Conservation (phyloP, 2,888 invertebrate genomes). For the Epistrophella euchroma region DNA sequence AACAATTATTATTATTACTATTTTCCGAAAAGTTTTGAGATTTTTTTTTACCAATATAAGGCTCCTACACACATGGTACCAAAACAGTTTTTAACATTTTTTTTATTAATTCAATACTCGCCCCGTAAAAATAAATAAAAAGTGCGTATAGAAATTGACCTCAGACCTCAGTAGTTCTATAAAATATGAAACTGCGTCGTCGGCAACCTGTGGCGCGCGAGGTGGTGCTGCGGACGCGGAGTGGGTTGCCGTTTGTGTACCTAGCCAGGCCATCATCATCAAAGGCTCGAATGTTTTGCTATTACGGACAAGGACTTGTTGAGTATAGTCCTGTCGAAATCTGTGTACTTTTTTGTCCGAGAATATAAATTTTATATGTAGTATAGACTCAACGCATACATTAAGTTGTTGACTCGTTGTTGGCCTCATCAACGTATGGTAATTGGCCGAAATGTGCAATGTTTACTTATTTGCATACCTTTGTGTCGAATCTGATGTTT, state of each 20-base stretch:
- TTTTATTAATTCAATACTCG: conserved; percentile 3
- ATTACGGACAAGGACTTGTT: conserved; percentile 62
- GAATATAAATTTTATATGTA: conserved; percentile 3
- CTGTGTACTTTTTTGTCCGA: conserved; percentile 24
- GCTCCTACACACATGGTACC: no score
- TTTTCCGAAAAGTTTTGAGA: no score
- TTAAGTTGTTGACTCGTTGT: conserved; percentile 66
- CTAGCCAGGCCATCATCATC: not conserved
- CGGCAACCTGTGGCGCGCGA: not conserved
- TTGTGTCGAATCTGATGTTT: conserved; percentile 54
- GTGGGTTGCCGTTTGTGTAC: not conserved
- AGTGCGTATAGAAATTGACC: not conserved
- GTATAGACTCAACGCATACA: conserved; percentile 16
- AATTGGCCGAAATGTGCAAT: conserved; percentile 74
- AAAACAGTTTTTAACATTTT: not conserved
- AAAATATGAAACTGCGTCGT: conserved; percentile 50
- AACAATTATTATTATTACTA: no score
- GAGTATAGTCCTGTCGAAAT: conserved; percentile 56
- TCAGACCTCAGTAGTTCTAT: conserved; percentile 23
- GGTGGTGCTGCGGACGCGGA: not conserved
- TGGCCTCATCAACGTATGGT: conserved; percentile 66
- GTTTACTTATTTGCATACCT: conserved; percentile 75
- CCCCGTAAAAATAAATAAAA: not conserved
- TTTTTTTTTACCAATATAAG: no score
- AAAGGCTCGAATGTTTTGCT: conserved; percentile 24